Conservation (phyloP, 2,888 invertebrate genomes). For the Sisyra nigra region DNA sequence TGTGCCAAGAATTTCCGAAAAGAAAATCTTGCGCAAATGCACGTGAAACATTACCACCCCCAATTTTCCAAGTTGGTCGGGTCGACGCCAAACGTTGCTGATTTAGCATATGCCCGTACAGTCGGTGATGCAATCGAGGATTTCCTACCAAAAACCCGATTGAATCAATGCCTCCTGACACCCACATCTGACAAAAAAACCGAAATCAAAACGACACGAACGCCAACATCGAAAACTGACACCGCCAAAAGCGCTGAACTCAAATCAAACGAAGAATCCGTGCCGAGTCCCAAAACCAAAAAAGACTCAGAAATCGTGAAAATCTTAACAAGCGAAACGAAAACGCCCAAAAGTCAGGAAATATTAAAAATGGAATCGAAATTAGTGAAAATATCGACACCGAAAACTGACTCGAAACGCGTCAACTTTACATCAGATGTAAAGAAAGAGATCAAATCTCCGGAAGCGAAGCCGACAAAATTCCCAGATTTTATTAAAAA, state of each 20-base stretch:
- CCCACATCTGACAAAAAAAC: slow-evolving; percentile 3
- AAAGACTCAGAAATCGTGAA: slow-evolving; percentile 21
- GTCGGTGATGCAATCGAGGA: slow-evolving; percentile 40
- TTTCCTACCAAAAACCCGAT: slow-evolving; percentile 14
- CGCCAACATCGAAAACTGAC: slow-evolving; percentile 9
- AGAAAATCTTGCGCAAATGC: slow-evolving; percentile 80
- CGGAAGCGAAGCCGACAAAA: background rate
- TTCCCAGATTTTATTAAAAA: slow-evolving; percentile 13
- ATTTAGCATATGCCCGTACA: slow-evolving; percentile 68
- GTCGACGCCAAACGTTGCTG: slow-evolving; percentile 70
- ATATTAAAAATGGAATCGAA: slow-evolving; percentile 7
- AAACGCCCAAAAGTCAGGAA: slow-evolving; percentile 10
- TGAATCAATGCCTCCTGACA: background rate
- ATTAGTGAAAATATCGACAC: slow-evolving; percentile 2
- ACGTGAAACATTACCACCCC: slow-evolving; percentile 87
- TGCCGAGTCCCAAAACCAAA: background rate
- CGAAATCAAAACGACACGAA: slow-evolving; percentile 7
- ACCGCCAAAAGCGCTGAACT: slow-evolving; percentile 13
- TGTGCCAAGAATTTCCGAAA: slow-evolving; percentile 84
- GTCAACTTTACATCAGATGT: background rate
- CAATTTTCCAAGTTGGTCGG: slow-evolving; percentile 62
- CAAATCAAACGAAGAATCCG: slow-evolving; percentile 11
- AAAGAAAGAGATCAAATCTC: background rate
- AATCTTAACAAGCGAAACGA: slow-evolving; percentile 11
- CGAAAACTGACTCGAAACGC: background rate